Evolutionary conservation across 2,113 vertebrate species (phyloP).

Genomic region (Micronycteris hirsuta): DNA sequence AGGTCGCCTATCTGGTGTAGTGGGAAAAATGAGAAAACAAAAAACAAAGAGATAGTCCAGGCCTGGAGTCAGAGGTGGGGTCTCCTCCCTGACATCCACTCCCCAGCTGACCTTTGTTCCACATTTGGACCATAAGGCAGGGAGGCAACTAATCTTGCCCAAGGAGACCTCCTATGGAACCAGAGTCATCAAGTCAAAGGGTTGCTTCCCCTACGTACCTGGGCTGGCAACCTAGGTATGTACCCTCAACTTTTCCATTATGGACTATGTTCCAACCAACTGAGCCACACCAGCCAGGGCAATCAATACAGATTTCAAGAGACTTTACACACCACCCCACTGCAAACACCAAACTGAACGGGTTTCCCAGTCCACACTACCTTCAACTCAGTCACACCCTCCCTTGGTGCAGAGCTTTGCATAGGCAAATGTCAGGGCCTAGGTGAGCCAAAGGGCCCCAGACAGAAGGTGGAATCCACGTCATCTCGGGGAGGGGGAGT

Average conservation of each 20-base stretch:
- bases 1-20: neutral
- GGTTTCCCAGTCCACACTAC: neutral
- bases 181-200: neutral
- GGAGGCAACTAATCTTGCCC: neutral
- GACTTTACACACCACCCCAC: neutral
- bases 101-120: neutral
- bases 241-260: too few species aligned
- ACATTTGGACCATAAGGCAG: neutral
- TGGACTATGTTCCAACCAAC: too few species aligned
- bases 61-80: neutral
- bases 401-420: slow-evolving; percentile 34
- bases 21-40: neutral
- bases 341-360: neutral
- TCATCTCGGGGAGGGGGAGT: neutral
- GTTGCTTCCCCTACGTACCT: too few species aligned
- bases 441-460: neutral
- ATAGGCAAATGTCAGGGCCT: slow-evolving; percentile 51
- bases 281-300: too few species aligned
- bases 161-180: neutral
- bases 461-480: neutral
- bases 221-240: too few species aligned
- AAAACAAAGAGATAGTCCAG: neutral
- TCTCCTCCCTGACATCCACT: neutral
- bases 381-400: neutral
- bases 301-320: neutral